Conservation (phyloP, 2,888 invertebrate species). For the Taphrorychus bicolor region DNA sequence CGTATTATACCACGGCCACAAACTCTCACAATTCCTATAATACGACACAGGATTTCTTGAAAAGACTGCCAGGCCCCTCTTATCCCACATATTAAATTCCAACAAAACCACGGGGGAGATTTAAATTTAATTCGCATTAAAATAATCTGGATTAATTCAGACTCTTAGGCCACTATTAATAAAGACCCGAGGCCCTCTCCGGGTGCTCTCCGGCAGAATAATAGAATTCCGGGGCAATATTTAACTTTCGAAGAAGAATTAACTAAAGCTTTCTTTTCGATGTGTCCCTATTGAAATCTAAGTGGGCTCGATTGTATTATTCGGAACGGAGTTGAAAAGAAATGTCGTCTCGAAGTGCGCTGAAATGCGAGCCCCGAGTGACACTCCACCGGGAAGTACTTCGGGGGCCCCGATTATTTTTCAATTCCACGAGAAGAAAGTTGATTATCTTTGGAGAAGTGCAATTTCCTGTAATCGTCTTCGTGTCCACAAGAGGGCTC, state of each 20-base stretch:
- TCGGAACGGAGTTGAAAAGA: slow-evolving; percentile 54
- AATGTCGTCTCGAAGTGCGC: slow-evolving; percentile 43
- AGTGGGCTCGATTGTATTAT: slow-evolving; percentile 51
- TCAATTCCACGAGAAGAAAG: slow-evolving; percentile 36
- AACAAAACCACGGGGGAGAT: neutral
- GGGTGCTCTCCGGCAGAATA: slow-evolving; percentile 16
- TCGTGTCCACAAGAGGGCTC: neutral
- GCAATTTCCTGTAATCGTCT: neutral
- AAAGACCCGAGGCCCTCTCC: slow-evolving; percentile 11
- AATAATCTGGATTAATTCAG: slow-evolving; percentile 18
- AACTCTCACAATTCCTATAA: too few species aligned
- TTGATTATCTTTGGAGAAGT: slow-evolving; percentile 13
- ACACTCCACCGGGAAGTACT: slow-evolving; percentile 41
- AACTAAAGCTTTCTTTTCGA: slow-evolving; percentile 41
- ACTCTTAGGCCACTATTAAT: slow-evolving; percentile 17
- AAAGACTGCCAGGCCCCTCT: neutral
- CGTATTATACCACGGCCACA: too few species aligned
- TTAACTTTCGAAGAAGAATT: slow-evolving; percentile 40
- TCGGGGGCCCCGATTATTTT: slow-evolving; percentile 44
- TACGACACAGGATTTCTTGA: neutral
- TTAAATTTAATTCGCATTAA: neutral
- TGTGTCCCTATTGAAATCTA: slow-evolving; percentile 48
- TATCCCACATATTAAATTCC: neutral
- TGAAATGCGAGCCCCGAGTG: slow-evolving; percentile 41
- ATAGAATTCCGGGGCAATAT: slow-evolving; percentile 35